A percentile compares a stretch with the other conserved stretches of the same genome.
These are phyloP conservation scores for Ernsta delagoae DNA, from an alignment of 2,888 invertebrate species.

Conservation along the genomic window DNA sequence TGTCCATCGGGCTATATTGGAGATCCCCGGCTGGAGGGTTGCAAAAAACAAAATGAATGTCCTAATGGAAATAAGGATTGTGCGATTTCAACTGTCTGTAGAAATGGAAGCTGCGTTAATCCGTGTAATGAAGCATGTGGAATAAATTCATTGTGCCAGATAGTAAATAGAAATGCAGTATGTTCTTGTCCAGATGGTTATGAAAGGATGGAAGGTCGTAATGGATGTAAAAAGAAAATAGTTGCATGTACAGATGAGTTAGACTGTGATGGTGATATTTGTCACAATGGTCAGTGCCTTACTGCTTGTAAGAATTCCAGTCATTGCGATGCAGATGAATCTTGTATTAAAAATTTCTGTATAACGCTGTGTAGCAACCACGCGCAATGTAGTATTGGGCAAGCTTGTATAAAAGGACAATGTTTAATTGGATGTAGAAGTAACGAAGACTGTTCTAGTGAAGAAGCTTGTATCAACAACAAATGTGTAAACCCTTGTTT, in stretches of 20 bases:
- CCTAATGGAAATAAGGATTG: slow-evolving; percentile 90
- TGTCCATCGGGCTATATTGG: slow-evolving; percentile 92
- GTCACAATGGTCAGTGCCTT: slow-evolving; percentile 93
- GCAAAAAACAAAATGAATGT: slow-evolving; percentile 91
- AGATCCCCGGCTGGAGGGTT: slow-evolving; percentile 90
- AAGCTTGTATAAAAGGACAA: slow-evolving; percentile 92
- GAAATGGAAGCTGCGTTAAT: slow-evolving; percentile 89
- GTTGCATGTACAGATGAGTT: slow-evolving; percentile 88
- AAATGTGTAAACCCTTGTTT: slow-evolving; percentile 94
- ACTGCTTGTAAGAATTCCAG: slow-evolving; percentile 90
- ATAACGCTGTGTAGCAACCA: slow-evolving; percentile 92
- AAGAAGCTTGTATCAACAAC: slow-evolving; percentile 93
- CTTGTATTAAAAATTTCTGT: slow-evolving; percentile 91
- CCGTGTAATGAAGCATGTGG: slow-evolving; percentile 94
- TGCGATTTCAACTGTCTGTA: slow-evolving; percentile 89
- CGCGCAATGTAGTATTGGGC: slow-evolving; percentile 90
- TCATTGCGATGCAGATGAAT: slow-evolving; percentile 92
- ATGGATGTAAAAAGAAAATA: slow-evolving; percentile 89
- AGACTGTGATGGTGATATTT: slow-evolving; percentile 92
- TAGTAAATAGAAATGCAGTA: slow-evolving; percentile 90
- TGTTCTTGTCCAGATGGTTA: slow-evolving; percentile 92
- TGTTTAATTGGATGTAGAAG: slow-evolving; percentile 94
- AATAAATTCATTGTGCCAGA: slow-evolving; percentile 91
- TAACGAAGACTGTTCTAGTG: slow-evolving; percentile 90
- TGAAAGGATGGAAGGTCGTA: slow-evolving; percentile 84